Evolutionary conservation across 1,140 invertebrate genomes (phyloP), one percentile per base, ranked within the genome.

Genomic region (Coptotermes formosanus): DNA sequence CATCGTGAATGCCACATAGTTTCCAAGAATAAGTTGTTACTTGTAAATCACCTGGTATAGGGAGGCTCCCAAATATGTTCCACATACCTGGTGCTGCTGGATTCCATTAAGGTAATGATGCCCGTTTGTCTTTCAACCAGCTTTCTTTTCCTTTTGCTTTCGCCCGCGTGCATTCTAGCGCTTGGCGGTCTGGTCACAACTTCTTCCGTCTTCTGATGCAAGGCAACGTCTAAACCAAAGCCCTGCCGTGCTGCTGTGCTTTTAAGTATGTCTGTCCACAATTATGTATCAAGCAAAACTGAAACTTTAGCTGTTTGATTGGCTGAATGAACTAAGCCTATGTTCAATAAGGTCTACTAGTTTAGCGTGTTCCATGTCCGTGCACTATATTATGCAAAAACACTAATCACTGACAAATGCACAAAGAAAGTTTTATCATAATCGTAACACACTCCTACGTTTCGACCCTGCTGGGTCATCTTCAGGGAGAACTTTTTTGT

Each of bases 31-130:
- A 75, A 75, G 64, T 30, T 25, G 64, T 75, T 8, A 30, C 64
- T 75, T 75, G 64, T 30, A 25, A 75, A 30, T 75, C 64, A 75
- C 64, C 64, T 75, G 64, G 64, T 75, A 75, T 16, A n/a, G 64
- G 64, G 64, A 55, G 64, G 25, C n/a, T 75, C 64, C n/a, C 64
- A 75, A 25, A 75, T 75, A 9, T 75, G 25, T 9, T 75, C 25
- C 64, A 75, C 64, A 75, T 75, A 75, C 64, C 64, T 75, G 64
- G 9, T 75, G 64, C 64, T 30, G n/a, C 64, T 25, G 64, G 64
- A 64, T 64, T 64, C 59, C 59, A 64, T 64, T 64, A 64, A 75
- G 25, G 64, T 75, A 75, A 75, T 75, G 64, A 75, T 30, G 64
- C 64, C 64, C 64, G 64, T 75, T 75, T 75, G 64, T 75, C 64